These are phyloP conservation scores for Pachymerium ferrugineum DNA, from an alignment of 2,888 invertebrate genomes.

Conservation along the genomic window DNA sequence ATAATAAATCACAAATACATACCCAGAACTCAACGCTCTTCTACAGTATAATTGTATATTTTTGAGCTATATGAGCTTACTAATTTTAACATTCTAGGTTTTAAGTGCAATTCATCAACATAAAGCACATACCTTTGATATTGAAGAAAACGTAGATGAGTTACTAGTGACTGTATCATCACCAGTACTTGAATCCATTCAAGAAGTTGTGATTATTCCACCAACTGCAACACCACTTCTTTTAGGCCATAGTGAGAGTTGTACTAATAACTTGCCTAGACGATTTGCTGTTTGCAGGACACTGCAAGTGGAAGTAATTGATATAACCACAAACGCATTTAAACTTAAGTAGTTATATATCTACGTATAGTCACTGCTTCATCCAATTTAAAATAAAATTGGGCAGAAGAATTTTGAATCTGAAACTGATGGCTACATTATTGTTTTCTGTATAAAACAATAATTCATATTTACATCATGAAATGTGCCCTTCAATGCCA, in stretches of 20 bases:
- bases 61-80: neutral
- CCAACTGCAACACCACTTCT: neutral
- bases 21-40: neutral
- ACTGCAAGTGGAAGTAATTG: too few relatives aligned
- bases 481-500: neutral
- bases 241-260: neutral
- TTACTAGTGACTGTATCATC: neutral
- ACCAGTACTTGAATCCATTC: neutral
- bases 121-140: neutral
- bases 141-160: neutral
- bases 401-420: too few relatives aligned
- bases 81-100: neutral
- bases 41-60: neutral
- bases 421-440: too few relatives aligned
- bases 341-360: too few relatives aligned
- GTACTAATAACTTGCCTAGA: neutral
- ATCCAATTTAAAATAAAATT: too few relatives aligned
- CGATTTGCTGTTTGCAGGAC: neutral
- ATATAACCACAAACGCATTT: neutral
- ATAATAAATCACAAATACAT: neutral
- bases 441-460: neutral
- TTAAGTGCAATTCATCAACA: neutral
- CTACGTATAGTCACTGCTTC: too few relatives aligned
- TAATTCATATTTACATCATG: neutral
- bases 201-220: neutral